Evolutionary conservation across 2,888 invertebrate genomes (phyloP).

Genomic region (Hydriomena furcata): DNA sequence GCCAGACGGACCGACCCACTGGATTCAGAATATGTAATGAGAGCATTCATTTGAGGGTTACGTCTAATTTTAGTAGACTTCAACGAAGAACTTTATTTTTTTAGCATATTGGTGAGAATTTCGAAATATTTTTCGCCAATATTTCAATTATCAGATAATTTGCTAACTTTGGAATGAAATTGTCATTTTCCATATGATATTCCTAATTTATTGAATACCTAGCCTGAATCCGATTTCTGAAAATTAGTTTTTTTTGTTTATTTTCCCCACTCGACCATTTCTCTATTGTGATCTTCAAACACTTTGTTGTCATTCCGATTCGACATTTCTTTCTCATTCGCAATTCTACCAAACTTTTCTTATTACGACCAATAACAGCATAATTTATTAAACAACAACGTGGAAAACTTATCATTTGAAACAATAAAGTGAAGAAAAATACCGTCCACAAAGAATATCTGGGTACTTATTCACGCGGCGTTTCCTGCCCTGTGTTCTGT

Average conservation of each 20-base stretch:
- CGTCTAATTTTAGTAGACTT: constrained; percentile 46
- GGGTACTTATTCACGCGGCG: constrained; percentile 72
- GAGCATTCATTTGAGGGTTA: constrained; percentile 67
- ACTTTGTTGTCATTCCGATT: constrained; percentile 12
- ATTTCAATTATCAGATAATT: no score
- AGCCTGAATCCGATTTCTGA: no score
- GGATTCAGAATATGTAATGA: constrained; percentile 70
- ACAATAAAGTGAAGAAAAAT: constrained; percentile 47
- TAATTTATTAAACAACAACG: constrained; percentile 33
- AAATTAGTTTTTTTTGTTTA: neutral
- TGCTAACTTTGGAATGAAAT: no score
- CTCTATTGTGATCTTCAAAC: neutral
- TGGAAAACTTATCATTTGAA: constrained; percentile 35
- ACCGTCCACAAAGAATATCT: constrained; percentile 56
- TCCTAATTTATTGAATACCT: no score
- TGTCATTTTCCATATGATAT: no score
- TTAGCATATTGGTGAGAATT: no score
- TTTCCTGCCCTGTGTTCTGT: constrained; percentile 71
- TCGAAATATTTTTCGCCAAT: no score
- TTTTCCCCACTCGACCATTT: neutral
- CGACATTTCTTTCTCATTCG: constrained; percentile 11
- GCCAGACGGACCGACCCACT: constrained; percentile 68
- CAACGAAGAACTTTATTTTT: neutral
- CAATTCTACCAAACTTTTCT: constrained; percentile 22
- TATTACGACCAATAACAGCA: constrained; percentile 24